Conservation (phyloP, 2,113 vertebrate species). For the Hepsetus odoe region DNA sequence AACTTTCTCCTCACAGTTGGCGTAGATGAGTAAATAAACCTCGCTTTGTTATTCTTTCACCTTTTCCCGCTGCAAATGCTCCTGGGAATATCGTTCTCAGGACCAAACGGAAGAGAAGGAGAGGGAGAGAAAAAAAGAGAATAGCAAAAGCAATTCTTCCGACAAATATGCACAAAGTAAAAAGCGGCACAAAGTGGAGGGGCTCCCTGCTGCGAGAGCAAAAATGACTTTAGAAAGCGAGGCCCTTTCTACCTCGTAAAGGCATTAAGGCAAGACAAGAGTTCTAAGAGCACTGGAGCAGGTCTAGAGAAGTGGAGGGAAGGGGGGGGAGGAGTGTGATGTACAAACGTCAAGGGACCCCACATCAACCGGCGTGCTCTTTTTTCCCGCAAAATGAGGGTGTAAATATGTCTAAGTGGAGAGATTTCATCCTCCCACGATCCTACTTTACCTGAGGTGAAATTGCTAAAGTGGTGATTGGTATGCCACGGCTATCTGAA, state of each 20-base stretch:
- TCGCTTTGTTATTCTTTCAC: slow-evolving; percentile 32
- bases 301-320: neutral
- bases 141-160: slow-evolving; percentile 42
- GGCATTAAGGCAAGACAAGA: slow-evolving; percentile 34
- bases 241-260: slow-evolving; percentile 22
- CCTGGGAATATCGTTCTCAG: slow-evolving; percentile 61
- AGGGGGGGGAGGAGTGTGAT: neutral
- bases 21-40: slow-evolving; percentile 44
- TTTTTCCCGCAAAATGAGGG: neutral
- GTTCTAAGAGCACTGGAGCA: slow-evolving; percentile 14
- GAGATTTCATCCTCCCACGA: slow-evolving; percentile 24
- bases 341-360: neutral
- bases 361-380: neutral
- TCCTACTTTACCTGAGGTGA: slow-evolving; percentile 28
- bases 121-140: slow-evolving; percentile 59
- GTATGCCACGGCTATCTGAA: neutral
- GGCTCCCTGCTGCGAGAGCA: slow-evolving; percentile 37
- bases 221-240: slow-evolving; percentile 43
- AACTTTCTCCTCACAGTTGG: slow-evolving; percentile 29
- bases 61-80: slow-evolving; percentile 54
- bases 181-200: slow-evolving; percentile 52
- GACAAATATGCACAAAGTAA: slow-evolving; percentile 67
- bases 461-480: neutral
- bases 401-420: slow-evolving; percentile 33
- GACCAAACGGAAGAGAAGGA: slow-evolving; percentile 24